Evolutionary conservation across 2,113 vertebrate species (phyloP).

Genomic region (Dascyllus trimaculatus): DNA sequence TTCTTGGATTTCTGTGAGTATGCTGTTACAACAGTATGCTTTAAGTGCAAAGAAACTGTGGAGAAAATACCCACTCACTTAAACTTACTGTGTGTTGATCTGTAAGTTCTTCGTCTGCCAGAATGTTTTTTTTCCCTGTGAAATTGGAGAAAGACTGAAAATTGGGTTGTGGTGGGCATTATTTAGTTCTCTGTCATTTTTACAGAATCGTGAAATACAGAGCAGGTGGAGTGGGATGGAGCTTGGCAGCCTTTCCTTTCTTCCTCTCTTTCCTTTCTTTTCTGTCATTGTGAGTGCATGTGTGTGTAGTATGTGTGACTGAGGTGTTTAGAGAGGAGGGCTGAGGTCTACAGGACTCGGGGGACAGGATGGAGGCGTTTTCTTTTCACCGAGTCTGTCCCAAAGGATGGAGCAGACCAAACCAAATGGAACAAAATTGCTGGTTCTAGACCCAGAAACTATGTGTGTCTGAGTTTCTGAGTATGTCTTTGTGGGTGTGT

Average conservation of each 20-base stretch:
- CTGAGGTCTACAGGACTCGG: conserved; percentile 8
- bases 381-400: background rate
- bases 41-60: background rate
- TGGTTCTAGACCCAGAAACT: background rate
- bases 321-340: background rate
- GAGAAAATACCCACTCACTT: too few species aligned
- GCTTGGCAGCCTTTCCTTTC: conserved; percentile 4
- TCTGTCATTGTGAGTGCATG: conserved; percentile 18
- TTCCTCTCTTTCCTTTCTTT: background rate
- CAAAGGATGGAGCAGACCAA: conserved; percentile 2
- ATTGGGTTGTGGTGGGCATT: background rate
- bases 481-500: too few species aligned
- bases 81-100: background rate
- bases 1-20: too few species aligned
- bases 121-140: background rate
- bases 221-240: conserved; percentile 34
- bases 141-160: background rate
- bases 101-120: background rate
- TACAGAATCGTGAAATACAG: conserved; percentile 23
- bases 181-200: conserved; percentile 40
- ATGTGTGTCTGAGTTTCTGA: background rate
- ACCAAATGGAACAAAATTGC: conserved; percentile 8
- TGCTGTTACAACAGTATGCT: too few species aligned
- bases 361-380: conserved; percentile 1
- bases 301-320: background rate